A percentile compares a stretch with the other conserved stretches of the same genome.
phyloP scores from a whole-genome alignment of 2,113 vertebrate species.

The Emydocephalus ijimae region DNA sequence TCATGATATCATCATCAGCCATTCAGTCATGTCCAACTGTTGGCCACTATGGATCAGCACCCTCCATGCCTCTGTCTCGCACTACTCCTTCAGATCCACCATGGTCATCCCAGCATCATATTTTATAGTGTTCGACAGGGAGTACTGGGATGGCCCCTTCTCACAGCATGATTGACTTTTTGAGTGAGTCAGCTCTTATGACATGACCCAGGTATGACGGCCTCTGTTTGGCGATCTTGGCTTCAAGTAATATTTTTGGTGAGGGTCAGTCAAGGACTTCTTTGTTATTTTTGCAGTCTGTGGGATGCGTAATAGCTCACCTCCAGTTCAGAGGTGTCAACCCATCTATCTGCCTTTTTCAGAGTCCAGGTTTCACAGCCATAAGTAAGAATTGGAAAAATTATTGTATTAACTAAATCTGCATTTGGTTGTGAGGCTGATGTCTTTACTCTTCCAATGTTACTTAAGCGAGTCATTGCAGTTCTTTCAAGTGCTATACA shows the following conservation, averaged over 20 bases:
- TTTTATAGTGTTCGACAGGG: background rate
- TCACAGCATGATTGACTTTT: background rate
- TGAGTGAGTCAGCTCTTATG: background rate
- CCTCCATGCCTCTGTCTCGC: background rate
- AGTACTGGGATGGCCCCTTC: background rate
- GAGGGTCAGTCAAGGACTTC: background rate
- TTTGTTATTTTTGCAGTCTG: background rate
- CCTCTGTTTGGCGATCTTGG: background rate
- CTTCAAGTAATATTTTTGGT: background rate
- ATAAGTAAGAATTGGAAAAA: background rate
- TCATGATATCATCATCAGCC: background rate
- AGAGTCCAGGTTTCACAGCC: background rate
- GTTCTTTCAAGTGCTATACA: background rate
- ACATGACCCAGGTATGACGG: background rate
- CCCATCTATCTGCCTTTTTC: background rate
- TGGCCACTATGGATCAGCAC: too few relatives aligned
- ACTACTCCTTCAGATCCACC: background rate
- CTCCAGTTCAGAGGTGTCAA: background rate
- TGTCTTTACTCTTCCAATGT: background rate
- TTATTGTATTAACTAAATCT: background rate
- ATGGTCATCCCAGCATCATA: background rate
- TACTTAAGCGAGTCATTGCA: background rate
- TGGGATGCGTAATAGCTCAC: background rate
- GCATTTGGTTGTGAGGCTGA: background rate
- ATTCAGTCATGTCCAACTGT: background rate